Evolutionary conservation across 2,888 invertebrate species (phyloP).

Genomic region (Cephalotes varians): DNA sequence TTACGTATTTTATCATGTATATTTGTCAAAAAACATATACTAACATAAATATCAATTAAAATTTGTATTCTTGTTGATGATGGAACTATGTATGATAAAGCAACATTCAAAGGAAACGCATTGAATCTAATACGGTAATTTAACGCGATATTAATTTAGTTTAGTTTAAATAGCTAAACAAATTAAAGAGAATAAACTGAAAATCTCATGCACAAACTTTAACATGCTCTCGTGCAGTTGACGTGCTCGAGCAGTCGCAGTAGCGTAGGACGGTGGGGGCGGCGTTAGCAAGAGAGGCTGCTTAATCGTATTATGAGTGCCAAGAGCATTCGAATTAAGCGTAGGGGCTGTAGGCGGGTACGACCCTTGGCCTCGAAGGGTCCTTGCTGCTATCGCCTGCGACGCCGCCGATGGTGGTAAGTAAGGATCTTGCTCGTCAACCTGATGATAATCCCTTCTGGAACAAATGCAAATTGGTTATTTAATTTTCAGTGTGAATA

Average conservation of each 20-base stretch:
- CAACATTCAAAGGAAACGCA: slow-evolving; percentile 64
- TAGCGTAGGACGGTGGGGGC: slow-evolving; percentile 89
- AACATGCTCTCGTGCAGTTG: slow-evolving; percentile 86
- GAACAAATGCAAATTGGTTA: slow-evolving; percentile 77
- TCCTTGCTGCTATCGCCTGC: slow-evolving; percentile 88
- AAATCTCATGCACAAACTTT: slow-evolving; percentile 87
- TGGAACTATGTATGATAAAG: slow-evolving; percentile 66
- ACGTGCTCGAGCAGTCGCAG: slow-evolving; percentile 86
- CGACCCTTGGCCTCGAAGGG: slow-evolving; percentile 91
- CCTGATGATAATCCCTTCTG: slow-evolving; percentile 93
- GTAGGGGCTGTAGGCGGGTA: slow-evolving; percentile 89
- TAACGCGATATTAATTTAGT: slow-evolving; percentile 48
- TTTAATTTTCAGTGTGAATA: background rate
- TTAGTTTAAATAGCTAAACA: slow-evolving; percentile 59
- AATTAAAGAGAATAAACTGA: slow-evolving; percentile 69
- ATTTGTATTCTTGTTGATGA: slow-evolving; percentile 25
- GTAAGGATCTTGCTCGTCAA: slow-evolving; percentile 94
- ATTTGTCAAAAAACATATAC: slow-evolving; percentile 32
- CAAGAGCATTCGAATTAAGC: slow-evolving; percentile 86
- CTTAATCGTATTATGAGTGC: slow-evolving; percentile 88
- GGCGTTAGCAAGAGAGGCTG: slow-evolving; percentile 87
- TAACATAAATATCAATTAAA: slow-evolving; percentile 56
- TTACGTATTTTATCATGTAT: slow-evolving; percentile 19
- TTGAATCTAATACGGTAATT: slow-evolving; percentile 56
- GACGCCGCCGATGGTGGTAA: slow-evolving; percentile 88